These are phyloP conservation scores for Galerucella nymphaeae DNA, from an alignment of 2,888 invertebrate species.

Conservation along the genomic window DNA sequence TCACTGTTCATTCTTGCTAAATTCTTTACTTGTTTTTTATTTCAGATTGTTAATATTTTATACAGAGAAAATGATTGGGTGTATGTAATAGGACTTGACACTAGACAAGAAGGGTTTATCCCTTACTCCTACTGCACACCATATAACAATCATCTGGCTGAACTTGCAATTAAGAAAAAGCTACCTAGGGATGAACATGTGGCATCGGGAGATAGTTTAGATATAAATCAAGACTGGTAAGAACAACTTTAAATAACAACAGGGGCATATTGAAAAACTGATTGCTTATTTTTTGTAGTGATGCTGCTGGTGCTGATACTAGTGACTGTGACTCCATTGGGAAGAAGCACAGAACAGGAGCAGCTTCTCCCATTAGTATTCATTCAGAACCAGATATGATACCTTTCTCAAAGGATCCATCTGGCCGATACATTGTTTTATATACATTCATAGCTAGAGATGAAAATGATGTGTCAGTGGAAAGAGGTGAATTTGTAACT, in stretches of 20 bases:
- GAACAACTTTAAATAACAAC: not conserved
- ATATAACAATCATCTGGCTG: constrained; percentile 80
- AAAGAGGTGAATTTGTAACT: constrained; percentile 95
- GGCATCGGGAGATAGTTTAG: constrained; percentile 69
- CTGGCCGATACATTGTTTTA: constrained; percentile 90
- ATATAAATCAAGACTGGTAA: constrained; percentile 71
- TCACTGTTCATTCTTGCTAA: not conserved
- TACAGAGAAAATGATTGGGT: constrained; percentile 98
- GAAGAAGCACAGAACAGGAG: constrained; percentile 67
- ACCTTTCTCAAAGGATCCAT: constrained; percentile 83
- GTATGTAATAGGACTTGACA: constrained; percentile 91
- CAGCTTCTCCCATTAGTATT: constrained; percentile 66
- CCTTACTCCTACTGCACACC: constrained; percentile 95
- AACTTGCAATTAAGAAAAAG: constrained; percentile 88
- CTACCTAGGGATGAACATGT: constrained; percentile 76
- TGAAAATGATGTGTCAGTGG: constrained; percentile 94
- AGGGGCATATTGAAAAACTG: too few relatives aligned
- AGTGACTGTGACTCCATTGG: constrained; percentile 73
- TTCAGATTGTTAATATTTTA: constrained; percentile 87
- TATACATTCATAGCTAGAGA: constrained; percentile 94
- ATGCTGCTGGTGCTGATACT: constrained; percentile 66
- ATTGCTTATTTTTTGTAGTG: constrained; percentile 45
- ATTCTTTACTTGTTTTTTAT: constrained; percentile 34
- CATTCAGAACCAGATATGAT: constrained; percentile 72
- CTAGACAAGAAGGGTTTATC: constrained; percentile 92